Evolutionary conservation across 2,797 vertebrate species (phyloP), one percentile per base, ranked within the genome.

Genomic region (Chiroxiphia lanceolata): DNA sequence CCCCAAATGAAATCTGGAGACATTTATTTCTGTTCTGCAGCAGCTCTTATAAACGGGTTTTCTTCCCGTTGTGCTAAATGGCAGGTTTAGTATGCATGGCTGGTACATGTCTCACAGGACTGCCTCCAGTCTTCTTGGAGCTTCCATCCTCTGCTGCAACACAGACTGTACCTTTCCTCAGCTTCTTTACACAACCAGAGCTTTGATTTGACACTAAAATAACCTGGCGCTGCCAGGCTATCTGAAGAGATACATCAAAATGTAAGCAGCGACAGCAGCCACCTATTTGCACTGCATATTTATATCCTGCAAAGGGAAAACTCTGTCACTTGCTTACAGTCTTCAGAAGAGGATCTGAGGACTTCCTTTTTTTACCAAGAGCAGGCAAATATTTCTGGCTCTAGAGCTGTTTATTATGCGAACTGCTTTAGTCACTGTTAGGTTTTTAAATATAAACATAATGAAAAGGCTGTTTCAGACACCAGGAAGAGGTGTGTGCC

Each of bases 181-280:
- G 85, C 95, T 90, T 79, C 90, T 94, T 95, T 95, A 90, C 53
- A 78, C 93, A 92, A 51, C 9, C 90, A 64, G 94, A 74, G 95
- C 94, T 96, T 96, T 96, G 94, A 96, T 94, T 96, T 96, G 95
- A 96, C 63, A 64, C 90, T 89, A 95, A 95, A 97, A 96, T 96
- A 95, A 96, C 90, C 94, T 60, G 51, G 71, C 3, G 7, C 95
- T 95, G 91, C 95, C 91, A 94, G 95, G 95, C 75, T 96, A 96
- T 96, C 95, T 94, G 91, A 95, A 94, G 88, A 94, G 60, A 95
- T 59, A 64, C 77, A 96, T 94, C 94, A 91, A 90, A 94, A 94
- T 44, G 85, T 92, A 94, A 95, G 95, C 90, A 87, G 88, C 7
- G 60, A 94, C 95, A 94, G 95, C 90, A 95, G 90, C 90, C 91